A percentile compares a stretch with the other conserved stretches of the same genome.
Conservation (phyloP, 2,797 vertebrate species). For the Alosa sapidissima region DNA sequence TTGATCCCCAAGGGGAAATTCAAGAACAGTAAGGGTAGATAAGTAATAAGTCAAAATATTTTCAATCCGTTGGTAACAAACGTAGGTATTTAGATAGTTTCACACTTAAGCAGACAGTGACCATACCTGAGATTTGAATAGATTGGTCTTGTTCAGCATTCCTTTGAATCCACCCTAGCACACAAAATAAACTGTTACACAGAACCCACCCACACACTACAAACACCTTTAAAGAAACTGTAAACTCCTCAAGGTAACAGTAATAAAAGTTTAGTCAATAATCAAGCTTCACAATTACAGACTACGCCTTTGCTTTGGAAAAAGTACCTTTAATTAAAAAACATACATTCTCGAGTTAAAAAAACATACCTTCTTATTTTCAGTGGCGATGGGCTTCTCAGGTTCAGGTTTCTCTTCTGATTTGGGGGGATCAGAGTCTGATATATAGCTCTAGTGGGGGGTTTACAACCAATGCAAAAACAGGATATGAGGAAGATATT, state of each 20-base stretch:
- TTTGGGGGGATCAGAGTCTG: slow-evolving; percentile 22
- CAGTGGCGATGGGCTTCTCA: slow-evolving; percentile 23
- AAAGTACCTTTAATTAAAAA: neutral
- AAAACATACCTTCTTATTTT: slow-evolving; percentile 20
- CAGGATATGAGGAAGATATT: neutral
- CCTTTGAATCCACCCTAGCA: slow-evolving; percentile 55
- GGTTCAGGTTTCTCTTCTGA: neutral
- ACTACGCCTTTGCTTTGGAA: neutral
- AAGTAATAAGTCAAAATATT: neutral
- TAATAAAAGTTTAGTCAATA: neutral
- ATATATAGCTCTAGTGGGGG: slow-evolving; percentile 53
- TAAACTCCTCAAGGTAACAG: neutral
- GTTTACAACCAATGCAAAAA: neutral
- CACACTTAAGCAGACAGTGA: neutral
- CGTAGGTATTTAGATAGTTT: neutral
- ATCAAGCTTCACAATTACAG: neutral
- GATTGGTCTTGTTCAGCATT: slow-evolving; percentile 58
- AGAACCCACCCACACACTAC: neutral
- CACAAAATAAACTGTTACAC: neutral
- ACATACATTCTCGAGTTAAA: neutral
- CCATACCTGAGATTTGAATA: slow-evolving; percentile 45
- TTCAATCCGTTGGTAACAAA: neutral
- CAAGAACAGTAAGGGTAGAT: no score
- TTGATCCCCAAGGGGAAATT: no score
- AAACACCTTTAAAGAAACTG: neutral